These are phyloP conservation scores for Drosophila lacertosa DNA, from an alignment of 1,140 invertebrate species.

Conservation along the genomic window DNA sequence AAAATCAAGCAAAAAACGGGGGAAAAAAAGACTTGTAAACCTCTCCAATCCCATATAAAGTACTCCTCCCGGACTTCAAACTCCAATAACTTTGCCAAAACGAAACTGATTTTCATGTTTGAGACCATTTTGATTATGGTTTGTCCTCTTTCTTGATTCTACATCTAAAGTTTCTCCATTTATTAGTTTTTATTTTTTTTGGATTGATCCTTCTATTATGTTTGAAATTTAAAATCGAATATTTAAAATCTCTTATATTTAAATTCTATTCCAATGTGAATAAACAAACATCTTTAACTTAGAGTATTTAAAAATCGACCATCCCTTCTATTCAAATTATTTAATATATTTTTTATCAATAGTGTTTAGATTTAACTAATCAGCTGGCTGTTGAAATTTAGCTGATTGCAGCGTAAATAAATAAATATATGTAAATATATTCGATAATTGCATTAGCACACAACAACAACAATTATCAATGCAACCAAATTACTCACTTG, in stretches of 20 bases:
- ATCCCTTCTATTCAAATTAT: no score
- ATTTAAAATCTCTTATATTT: background rate
- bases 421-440: constrained; percentile 5
- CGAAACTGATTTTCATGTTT: no score
- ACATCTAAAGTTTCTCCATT: no score
- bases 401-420: constrained; percentile 21
- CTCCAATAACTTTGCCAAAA: no score
- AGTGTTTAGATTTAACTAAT: constrained; percentile 10
- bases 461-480: constrained; percentile 6
- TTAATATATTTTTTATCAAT: background rate
- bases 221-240: background rate
- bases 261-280: background rate
- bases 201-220: no score
- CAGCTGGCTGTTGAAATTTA: constrained; percentile 1
- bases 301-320: background rate
- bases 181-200: no score
- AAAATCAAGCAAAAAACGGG: no score
- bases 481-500: background rate
- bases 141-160: no score
- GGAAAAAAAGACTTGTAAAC: no score
- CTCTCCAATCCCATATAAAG: no score
- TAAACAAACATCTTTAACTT: background rate
- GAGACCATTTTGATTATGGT: no score
- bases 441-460: constrained; percentile 24
- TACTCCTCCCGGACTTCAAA: no score